A percentile compares a stretch with the other conserved stretches of the same genome.
Conservation (phyloP, 2,888 invertebrate genomes). For the Pristionchus exspectatus region DNA sequence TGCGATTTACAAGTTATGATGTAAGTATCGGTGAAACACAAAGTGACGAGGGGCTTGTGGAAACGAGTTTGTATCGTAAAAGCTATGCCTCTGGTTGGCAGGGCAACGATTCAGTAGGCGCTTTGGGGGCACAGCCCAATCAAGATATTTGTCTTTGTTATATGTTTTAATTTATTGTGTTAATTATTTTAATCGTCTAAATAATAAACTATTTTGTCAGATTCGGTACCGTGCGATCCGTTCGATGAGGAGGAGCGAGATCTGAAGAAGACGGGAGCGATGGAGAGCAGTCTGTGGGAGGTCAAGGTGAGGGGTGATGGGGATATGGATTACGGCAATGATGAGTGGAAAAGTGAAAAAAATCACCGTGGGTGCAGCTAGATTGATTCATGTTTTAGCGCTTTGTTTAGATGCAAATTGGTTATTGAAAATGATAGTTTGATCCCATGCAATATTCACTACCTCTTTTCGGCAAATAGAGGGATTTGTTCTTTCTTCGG, state of each 20-base stretch:
- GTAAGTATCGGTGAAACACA: not conserved
- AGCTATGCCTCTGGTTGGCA: not conserved
- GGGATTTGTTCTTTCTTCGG: too few relatives aligned
- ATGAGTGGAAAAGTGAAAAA: too few relatives aligned
- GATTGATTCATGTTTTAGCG: too few relatives aligned
- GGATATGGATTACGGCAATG: not conserved
- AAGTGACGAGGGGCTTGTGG: not conserved
- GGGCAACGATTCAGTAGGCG: not conserved
- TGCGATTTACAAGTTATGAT: not conserved
- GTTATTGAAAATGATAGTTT: too few relatives aligned
- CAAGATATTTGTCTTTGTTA: not conserved
- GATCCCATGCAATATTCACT: too few relatives aligned
- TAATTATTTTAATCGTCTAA: not conserved
- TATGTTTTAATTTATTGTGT: not conserved
- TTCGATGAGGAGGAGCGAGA: conserved; percentile 89
- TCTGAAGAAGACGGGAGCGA: conserved; percentile 88
- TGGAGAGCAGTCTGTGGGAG: conserved; percentile 95
- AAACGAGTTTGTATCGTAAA: not conserved
- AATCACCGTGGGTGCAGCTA: too few relatives aligned
- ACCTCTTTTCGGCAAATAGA: too few relatives aligned
- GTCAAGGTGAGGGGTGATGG: conserved; percentile 81
- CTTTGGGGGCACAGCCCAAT: not conserved
- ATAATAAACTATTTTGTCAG: too few relatives aligned
- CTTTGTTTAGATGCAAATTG: too few relatives aligned
- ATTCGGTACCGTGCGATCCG: conserved; percentile 84